These are phyloP conservation scores for Steinernema feltiae DNA, from an alignment of 1,140 invertebrate species.

Conservation along the genomic window DNA sequence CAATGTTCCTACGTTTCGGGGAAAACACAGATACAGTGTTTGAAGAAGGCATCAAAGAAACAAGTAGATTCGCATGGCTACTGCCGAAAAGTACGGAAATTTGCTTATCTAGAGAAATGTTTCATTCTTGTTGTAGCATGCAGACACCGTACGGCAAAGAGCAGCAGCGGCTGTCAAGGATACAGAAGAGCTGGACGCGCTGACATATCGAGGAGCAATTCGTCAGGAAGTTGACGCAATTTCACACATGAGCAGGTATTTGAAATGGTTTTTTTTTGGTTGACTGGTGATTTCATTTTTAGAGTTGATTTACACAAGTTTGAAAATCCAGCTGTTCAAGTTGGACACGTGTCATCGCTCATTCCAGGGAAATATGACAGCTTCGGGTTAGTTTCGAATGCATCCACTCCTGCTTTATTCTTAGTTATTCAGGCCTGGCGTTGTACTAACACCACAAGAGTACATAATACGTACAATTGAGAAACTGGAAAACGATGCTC, in stretches of 20 bases:
- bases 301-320: too few relatives aligned
- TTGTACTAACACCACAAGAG: not conserved
- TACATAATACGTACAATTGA: not conserved
- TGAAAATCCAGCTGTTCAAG: too few relatives aligned
- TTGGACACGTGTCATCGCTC: not conserved
- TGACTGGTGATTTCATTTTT: too few relatives aligned
- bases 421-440: not conserved
- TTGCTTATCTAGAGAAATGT: not conserved
- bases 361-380: not conserved
- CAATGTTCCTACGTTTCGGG: not conserved
- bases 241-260: not conserved
- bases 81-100: not conserved
- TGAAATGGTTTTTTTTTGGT: too few relatives aligned
- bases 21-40: not conserved
- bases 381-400: not conserved
- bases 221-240: not conserved
- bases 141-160: not conserved
- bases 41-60: not conserved
- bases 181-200: not conserved
- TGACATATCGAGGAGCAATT: not conserved
- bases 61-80: not conserved
- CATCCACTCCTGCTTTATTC: not conserved
- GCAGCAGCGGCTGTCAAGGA: not conserved
- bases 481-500: not conserved
- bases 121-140: not conserved